Base-by-base conservation (phyloP, 2,797 vertebrate species). In the Sylvia borin region DNA sequence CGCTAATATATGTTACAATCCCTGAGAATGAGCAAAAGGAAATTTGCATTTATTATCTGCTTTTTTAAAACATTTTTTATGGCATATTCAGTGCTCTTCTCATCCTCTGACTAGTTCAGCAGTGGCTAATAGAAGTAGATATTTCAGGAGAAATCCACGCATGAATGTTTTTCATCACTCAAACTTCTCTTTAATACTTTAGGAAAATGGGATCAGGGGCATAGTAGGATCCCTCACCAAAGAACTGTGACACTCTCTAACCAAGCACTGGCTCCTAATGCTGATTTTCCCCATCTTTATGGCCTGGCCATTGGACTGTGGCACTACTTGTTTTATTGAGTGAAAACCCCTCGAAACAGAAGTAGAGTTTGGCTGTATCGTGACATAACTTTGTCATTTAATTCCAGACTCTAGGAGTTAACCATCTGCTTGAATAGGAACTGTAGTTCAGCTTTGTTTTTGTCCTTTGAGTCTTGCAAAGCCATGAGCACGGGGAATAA, bases 1-100 rank as follows among this genome's bases (percentile, higher is more conserved):
- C 91, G 68, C 68, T 93, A 93, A 84, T 90, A 60, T 70, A 91
- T 80, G 71, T 95, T 95, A 68, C 58, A 95, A 51, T 95, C 82
- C 67, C 76, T 83, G 58, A 66, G 42, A 91, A 93, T 67, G 84
- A 95, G 74, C 58, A 86, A 92, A 94, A 85, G 83, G 57, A 96
- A 95, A 91, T 86, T 90, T 87, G 78, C 79, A 92, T 90, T 93
- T 93, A 76, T 88, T 92, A 79, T 87, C 54, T 73, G 64, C 36
- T 77, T 81, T 88, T 86, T 86, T 88, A 55, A 24, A 58, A 66
- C 57, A 27, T 79, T 89, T 95, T 91, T 82, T 81, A 78, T 78
- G 72, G 45, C 51, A 31, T 51, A 13, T 83, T 75, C 76, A 73
- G 55, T 70, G 58, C 73, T 96, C 55, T 64, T 73, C 84, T 85